phyloP scores from a whole-genome alignment of 2,113 vertebrate species.

The Corythaeola cristata region DNA sequence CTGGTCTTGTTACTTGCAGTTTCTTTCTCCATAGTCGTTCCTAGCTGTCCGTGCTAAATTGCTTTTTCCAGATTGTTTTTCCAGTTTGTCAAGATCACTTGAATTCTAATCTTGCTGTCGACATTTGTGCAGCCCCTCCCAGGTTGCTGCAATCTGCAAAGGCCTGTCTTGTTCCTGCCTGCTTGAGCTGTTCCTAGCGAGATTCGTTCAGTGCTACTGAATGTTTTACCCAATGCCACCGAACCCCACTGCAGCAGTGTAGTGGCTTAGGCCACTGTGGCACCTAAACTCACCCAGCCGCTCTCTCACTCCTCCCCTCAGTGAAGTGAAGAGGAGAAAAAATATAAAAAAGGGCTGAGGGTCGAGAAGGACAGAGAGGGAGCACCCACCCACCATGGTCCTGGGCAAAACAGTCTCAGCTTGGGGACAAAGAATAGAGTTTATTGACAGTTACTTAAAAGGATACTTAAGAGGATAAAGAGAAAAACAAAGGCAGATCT shows the following conservation, averaged over 20 bases:
- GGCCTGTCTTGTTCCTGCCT: not conserved
- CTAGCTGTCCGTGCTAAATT: not conserved
- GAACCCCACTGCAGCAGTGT: not conserved
- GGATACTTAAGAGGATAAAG: no score
- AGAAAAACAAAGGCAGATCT: no score
- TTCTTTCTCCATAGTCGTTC: not conserved
- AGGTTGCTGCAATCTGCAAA: not conserved
- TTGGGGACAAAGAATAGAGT: no score
- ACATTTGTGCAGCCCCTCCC: constrained; percentile 16
- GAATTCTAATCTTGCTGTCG: not conserved
- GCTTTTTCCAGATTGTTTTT: constrained; percentile 16
- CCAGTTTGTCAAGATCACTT: constrained; percentile 32
- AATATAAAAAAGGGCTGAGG: no score
- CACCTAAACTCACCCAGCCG: no score
- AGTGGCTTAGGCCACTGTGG: no score
- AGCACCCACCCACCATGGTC: no score
- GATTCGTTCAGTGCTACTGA: not conserved
- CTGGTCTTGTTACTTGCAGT: not conserved
- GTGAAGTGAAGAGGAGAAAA: no score
- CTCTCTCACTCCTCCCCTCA: no score
- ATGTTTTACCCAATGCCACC: not conserved
- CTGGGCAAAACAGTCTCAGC: no score
- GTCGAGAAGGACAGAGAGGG: no score
- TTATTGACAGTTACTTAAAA: no score
- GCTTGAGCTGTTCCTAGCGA: not conserved